Evolutionary conservation across 2,113 vertebrate species (phyloP).

Genomic region (Ciconia maguari): DNA sequence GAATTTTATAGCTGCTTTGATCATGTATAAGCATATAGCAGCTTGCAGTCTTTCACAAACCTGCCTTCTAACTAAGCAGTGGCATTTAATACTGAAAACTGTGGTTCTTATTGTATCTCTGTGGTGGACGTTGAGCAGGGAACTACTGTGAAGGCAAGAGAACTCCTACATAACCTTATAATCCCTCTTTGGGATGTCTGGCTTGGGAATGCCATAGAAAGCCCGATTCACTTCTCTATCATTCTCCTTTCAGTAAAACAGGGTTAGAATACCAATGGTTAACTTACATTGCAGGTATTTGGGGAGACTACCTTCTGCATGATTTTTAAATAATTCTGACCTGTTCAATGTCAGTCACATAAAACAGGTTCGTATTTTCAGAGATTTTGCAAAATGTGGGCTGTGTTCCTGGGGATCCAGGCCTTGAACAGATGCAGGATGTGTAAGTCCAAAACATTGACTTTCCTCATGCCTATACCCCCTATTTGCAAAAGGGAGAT

Average conservation of each 20-base stretch:
- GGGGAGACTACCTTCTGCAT: neutral
- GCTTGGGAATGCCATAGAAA: neutral
- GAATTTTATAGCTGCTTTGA: neutral
- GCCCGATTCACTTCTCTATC: neutral
- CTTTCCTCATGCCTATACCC: rapidly evolving
- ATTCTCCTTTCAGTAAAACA: neutral
- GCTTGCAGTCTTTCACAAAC: neutral
- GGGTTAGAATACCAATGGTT: neutral
- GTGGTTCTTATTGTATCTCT: neutral
- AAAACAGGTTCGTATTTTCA: neutral
- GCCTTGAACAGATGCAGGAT: neutral
- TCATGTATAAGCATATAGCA: neutral
- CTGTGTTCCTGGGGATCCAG: neutral
- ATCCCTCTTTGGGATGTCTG: neutral
- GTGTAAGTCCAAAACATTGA: neutral
- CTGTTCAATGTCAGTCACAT: neutral
- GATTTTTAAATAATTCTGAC: neutral
- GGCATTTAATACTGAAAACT: neutral
- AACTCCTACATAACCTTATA: neutral
- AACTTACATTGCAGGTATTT: neutral
- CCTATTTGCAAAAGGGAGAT: neutral
- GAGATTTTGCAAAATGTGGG: neutral
- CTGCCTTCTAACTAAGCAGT: neutral
- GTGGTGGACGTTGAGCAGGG: neutral
- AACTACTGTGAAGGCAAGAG: neutral